A percentile compares a stretch with the other conserved stretches of the same genome.
These are phyloP conservation scores for Odontomyia ornata DNA, from an alignment of 2,888 invertebrate species.

Conservation along the genomic window DNA sequence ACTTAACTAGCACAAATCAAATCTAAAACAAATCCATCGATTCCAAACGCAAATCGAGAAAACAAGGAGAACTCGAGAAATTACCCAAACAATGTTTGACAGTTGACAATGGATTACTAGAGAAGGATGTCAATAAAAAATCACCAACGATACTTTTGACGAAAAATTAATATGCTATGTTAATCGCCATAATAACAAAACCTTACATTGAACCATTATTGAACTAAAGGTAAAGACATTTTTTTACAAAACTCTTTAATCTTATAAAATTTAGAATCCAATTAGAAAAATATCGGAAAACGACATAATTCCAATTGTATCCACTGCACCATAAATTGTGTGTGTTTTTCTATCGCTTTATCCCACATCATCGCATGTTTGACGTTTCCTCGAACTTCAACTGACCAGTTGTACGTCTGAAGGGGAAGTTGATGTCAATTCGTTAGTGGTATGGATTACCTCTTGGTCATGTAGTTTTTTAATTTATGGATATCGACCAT, in stretches of 20 bases:
- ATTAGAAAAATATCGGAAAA: neutral
- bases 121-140: neutral
- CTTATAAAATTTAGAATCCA: too few relatives aligned
- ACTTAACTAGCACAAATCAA: neutral
- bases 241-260: too few relatives aligned
- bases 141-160: too few relatives aligned
- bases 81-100: neutral
- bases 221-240: too few relatives aligned
- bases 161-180: too few relatives aligned
- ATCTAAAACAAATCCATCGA: neutral
- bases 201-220: too few relatives aligned
- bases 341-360: neutral
- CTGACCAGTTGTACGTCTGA: constrained; percentile 5
- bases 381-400: constrained; percentile 19
- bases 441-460: neutral
- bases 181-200: too few relatives aligned
- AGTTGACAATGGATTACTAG: neutral
- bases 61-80: neutral
- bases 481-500: neutral
- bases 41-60: neutral
- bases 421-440: neutral
- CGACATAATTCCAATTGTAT: neutral
- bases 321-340: neutral
- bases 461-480: neutral
- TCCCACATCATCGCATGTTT: constrained; percentile 22